phyloP scores from a whole-genome alignment of 1,140 invertebrate species.

The Rhynchophorus ferrugineus region DNA sequence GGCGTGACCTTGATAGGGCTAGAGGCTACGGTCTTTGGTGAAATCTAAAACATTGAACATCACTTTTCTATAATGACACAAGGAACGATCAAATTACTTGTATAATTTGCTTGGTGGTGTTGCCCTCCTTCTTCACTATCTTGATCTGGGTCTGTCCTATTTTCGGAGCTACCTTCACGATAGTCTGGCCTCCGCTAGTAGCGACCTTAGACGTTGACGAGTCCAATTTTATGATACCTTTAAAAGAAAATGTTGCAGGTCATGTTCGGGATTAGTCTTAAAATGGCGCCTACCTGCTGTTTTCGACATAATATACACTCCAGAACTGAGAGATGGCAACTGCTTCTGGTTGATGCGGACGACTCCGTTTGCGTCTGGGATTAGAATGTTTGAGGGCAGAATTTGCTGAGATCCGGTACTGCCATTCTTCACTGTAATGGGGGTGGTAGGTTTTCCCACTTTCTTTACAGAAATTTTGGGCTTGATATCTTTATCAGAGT shows the following conservation, averaged over 20 bases:
- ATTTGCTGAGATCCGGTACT: slow-evolving; percentile 16
- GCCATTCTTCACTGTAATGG: slow-evolving; percentile 19
- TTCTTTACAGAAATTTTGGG: slow-evolving; percentile 12
- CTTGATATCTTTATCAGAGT: slow-evolving; percentile 29
- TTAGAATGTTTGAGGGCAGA: slow-evolving; percentile 34
- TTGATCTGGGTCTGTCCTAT: slow-evolving; percentile 39
- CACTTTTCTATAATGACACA: background rate
- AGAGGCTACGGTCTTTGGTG: background rate
- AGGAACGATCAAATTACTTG: slow-evolving; percentile 14
- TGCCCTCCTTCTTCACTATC: slow-evolving; percentile 35
- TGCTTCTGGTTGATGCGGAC: slow-evolving; percentile 67
- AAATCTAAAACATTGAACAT: slow-evolving; percentile 1
- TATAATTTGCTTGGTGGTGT: slow-evolving; percentile 23
- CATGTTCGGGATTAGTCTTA: slow-evolving; percentile 43
- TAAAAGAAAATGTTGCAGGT: slow-evolving; percentile 40
- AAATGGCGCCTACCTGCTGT: slow-evolving; percentile 45
- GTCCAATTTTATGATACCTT: slow-evolving; percentile 33
- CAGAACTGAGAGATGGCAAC: slow-evolving; percentile 57
- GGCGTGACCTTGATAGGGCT: slow-evolving; percentile 2
- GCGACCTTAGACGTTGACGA: slow-evolving; percentile 39
- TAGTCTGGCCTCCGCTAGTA: slow-evolving; percentile 33
- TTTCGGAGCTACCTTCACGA: slow-evolving; percentile 38
- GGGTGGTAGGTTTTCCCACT: background rate
- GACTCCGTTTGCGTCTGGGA: slow-evolving; percentile 59
- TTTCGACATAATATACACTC: slow-evolving; percentile 67